Conservation (phyloP, 2,797 vertebrate genomes). For the Phrynocephalus vlangalii region DNA sequence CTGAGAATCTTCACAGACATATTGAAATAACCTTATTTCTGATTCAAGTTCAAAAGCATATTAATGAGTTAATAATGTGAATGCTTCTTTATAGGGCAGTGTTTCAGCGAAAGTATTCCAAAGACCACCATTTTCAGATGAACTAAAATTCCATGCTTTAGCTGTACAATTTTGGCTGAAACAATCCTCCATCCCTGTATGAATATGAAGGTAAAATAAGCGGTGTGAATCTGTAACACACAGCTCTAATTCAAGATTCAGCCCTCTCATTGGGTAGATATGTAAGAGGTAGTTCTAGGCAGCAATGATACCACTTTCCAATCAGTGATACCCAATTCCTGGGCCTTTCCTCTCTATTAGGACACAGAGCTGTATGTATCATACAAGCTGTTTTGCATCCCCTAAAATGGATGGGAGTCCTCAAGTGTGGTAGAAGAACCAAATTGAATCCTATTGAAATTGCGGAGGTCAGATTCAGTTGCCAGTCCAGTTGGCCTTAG, state of each 20-base stretch:
- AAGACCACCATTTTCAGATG: slow-evolving; percentile 15
- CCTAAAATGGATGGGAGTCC: no score
- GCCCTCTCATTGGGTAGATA: not conserved
- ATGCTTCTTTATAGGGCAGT: slow-evolving; percentile 67
- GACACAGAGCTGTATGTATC: no score
- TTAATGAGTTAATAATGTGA: slow-evolving; percentile 44
- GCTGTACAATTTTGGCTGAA: not conserved
- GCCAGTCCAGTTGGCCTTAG: no score
- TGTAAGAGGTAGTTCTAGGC: not conserved
- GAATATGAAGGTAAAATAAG: not conserved
- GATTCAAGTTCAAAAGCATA: slow-evolving; percentile 42
- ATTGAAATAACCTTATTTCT: slow-evolving; percentile 11
- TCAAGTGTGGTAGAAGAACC: no score
- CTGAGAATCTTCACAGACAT: no score
- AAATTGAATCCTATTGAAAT: no score
- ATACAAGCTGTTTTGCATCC: no score
- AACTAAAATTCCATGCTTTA: not conserved
- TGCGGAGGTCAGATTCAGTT: no score
- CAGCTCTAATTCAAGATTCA: not conserved
- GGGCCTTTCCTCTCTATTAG: no score
- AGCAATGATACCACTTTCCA: no score
- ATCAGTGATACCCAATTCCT: no score
- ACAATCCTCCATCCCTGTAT: no score
- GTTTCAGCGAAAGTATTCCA: slow-evolving; percentile 76
- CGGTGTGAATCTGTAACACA: not conserved